These are phyloP conservation scores for Stictonetta naevosa DNA, from an alignment of 2,113 vertebrate species.

Conservation along the genomic window DNA sequence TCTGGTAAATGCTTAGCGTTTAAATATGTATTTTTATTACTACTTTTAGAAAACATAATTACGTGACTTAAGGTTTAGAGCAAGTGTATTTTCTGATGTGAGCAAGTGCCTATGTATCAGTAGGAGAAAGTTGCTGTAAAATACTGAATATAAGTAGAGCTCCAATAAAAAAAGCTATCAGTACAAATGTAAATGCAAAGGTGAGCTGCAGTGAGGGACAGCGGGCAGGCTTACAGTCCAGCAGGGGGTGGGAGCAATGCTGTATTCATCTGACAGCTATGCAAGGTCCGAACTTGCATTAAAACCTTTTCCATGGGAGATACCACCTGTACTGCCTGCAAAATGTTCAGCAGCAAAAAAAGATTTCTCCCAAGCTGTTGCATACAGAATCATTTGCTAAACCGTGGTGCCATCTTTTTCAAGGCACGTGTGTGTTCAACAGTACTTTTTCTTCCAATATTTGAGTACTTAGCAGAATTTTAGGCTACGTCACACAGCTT, in stretches of 20 bases:
- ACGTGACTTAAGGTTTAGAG: neutral
- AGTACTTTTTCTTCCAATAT: neutral
- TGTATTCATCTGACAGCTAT: neutral
- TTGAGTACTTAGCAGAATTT: neutral
- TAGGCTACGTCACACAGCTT: neutral
- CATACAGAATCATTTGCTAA: neutral
- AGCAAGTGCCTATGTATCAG: neutral
- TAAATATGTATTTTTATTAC: neutral
- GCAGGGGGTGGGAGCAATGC: neutral
- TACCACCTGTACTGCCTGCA: fast-evolving
- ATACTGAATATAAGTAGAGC: neutral
- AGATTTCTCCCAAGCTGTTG: neutral
- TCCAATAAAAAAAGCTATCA: neutral
- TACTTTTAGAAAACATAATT: neutral
- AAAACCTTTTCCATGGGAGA: neutral
- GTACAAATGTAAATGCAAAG: neutral
- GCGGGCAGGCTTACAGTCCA: neutral
- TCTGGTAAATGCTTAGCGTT: neutral
- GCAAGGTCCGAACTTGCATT: neutral
- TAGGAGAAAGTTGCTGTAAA: neutral
- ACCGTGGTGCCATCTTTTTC: neutral
- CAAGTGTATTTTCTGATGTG: neutral
- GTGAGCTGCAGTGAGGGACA: neutral
- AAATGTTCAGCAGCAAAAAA: neutral
- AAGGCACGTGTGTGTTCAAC: fast-evolving